phyloP scores from a whole-genome alignment of 2,113 vertebrate genomes.

The Ranitomeya variabilis region DNA sequence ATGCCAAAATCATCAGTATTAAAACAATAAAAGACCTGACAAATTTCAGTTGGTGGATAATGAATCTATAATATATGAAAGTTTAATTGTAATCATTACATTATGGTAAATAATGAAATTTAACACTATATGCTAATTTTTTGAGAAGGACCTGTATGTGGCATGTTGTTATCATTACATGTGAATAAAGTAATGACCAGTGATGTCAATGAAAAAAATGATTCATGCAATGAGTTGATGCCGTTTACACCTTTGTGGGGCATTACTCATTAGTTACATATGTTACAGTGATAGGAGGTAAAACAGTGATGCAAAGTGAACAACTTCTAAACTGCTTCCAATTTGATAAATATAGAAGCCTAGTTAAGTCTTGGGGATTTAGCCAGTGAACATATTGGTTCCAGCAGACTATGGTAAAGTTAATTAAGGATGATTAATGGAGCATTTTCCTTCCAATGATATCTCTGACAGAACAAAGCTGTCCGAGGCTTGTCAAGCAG shows the following conservation, averaged over 20 bases:
- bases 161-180: conserved; percentile 10
- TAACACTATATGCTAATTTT: too few species aligned
- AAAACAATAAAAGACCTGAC: too few species aligned
- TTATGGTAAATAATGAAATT: too few species aligned
- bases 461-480: conserved; percentile 99
- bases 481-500: conserved; percentile 97
- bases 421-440: conserved; percentile 99
- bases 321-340: conserved; percentile 75
- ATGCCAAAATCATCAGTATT: too few species aligned
- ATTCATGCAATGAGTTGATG: neutral
- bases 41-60: too few species aligned
- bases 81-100: too few species aligned
- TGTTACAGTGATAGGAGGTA: conserved; percentile 27
- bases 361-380: conserved; percentile 82
- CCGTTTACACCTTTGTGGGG: conserved; percentile 22
- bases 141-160: too few species aligned
- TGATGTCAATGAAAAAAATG: conserved; percentile 17
- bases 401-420: conserved; percentile 92
- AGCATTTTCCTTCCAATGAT: conserved; percentile 96
- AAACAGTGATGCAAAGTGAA: conserved; percentile 70
- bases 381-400: conserved; percentile 84
- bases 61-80: too few species aligned
- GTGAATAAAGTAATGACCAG: neutral
- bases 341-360: conserved; percentile 85
- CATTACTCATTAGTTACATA: conserved; percentile 25